Base-by-base conservation (phyloP, 2,113 vertebrate species). In the Chionodraco myersi region DNA sequence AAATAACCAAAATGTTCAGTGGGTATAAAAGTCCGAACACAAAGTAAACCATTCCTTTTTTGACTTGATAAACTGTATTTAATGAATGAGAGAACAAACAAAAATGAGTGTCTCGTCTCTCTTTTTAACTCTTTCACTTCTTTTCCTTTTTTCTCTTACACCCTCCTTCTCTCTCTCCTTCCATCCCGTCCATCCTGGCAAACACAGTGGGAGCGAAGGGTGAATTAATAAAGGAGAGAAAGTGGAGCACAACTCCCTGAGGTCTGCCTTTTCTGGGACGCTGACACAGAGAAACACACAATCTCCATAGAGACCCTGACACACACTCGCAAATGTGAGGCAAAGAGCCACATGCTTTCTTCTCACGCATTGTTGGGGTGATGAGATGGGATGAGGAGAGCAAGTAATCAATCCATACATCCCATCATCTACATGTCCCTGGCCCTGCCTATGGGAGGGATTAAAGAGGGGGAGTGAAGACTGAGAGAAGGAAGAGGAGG, bases 231-330 rank as follows among this genome's bases (percentile, higher is more conserved):
- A 95, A 93, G 88, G 87, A 90, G 76, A 15, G 71, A 92, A 95
- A 95, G 90, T 95, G 80, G 95, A 95, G 85, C 94, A 95, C 83
- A 86, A 82, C 83, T 94, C 94, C 93, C 94, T 56, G 67, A 91
- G 94, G 94, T 92, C 87, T 2, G 84, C 77, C 80, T 75, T 88
- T 95, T 95, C 94, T 96, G 92, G 93, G 93, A 93, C 90, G 70
- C 86, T 84, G 87, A 90, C 88, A 88, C 72, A 85, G 82, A 90
- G 84, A 79, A 68, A 81, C 52, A 76, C 76, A 58, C 36, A 41
- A 41, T 41, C 6, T 41, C 5, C 36, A 41, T 1, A 41, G 6
- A 41, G 36, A 41, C 36, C 36, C 36, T 41, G 6, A 53, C 44
- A 18, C 57, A 74, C 21, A 18, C 57, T 66, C 51, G 67, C n/a